phyloP scores from a whole-genome alignment of 92 coral and sea anemone species.

The Porites lobata region DNA sequence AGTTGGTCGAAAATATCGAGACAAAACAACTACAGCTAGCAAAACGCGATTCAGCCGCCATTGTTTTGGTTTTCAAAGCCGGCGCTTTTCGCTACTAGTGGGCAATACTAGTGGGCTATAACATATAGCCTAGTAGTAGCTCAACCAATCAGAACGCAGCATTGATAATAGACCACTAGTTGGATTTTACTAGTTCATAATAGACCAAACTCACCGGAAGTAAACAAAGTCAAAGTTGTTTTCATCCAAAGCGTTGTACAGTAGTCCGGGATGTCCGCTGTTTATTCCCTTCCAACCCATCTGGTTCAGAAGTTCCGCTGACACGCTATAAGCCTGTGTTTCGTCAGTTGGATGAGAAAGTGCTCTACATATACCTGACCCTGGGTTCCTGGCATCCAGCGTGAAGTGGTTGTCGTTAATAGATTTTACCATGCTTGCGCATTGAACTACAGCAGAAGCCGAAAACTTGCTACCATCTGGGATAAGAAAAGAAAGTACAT shows the following conservation, averaged over 20 bases:
- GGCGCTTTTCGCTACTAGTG: too few species aligned
- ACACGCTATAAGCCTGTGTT: constrained; percentile 25
- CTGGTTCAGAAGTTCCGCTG: constrained; percentile 56
- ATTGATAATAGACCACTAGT: too few species aligned
- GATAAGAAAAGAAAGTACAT: too few species aligned
- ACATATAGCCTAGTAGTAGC: too few species aligned
- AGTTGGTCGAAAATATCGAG: too few species aligned
- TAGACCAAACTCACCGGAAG: constrained; percentile 51
- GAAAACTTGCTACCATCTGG: background rate
- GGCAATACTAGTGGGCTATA: too few species aligned
- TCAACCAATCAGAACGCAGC: too few species aligned
- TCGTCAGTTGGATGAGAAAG: constrained; percentile 3
- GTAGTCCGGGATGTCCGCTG: constrained; percentile 47
- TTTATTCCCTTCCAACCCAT: constrained; percentile 56
- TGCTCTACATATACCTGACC: constrained; percentile 26
- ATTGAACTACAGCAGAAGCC: background rate
- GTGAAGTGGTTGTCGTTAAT: background rate
- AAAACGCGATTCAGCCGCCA: too few species aligned
- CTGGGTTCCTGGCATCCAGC: background rate
- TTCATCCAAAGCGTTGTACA: constrained; percentile 24
- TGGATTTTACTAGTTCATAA: background rate
- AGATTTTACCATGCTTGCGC: constrained; percentile 15
- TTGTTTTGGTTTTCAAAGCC: too few species aligned
- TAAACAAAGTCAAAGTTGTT: constrained; percentile 69
- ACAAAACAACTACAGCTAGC: too few species aligned